Evolutionary conservation across 1,140 invertebrate genomes (phyloP), one percentile per base, ranked within the genome.

Genomic region (Chelonus insularis): DNA sequence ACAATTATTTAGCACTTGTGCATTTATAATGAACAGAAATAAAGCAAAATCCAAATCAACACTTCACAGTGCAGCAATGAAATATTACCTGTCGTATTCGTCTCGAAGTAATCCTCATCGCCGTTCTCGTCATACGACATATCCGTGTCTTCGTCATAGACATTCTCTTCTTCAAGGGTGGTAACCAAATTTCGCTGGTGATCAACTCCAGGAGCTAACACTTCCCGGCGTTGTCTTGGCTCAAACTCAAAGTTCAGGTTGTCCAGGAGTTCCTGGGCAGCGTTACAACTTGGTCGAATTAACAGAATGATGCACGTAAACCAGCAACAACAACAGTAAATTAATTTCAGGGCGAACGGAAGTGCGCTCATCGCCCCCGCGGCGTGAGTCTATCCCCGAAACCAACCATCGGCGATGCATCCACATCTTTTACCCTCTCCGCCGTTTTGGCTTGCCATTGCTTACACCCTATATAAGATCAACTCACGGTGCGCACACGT

Each of bases 361-460:
- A 79, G 67, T 73, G 73, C 75, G 76, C 79, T 80, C 80, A 82
- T 81, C 80, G 78, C 80, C 80, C 76, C 75, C 77, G 72, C 75
- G 79, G 79, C 80, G 78, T 76, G 74, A 78, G 73, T 78, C 77
- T 78, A 75, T 76, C 78, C 78, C 78, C 75, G 75, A 77, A 81
- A 80, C 77, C 78, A 76, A 72, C 72, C 74, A 78, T 75, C 76
- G 70, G 71, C 70, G 73, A 75, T 74, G 75, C 77, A 80, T 81
- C 78, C 77, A 79, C 78, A 80, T 80, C 70, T 75, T 56, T 72
- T 72, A 65, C 56, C 74, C 68, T 65, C 68, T 69, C 65, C 66
- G 62, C 32, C 47, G 60, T 60, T 70, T 68, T 62, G 65, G 66
- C 52, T 61, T 61, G 43, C 51, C 11, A 51, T 57, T 59, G 55